Evolutionary conservation across 2,797 vertebrate species (phyloP).

Genomic region (Heterohyrax brucei): DNA sequence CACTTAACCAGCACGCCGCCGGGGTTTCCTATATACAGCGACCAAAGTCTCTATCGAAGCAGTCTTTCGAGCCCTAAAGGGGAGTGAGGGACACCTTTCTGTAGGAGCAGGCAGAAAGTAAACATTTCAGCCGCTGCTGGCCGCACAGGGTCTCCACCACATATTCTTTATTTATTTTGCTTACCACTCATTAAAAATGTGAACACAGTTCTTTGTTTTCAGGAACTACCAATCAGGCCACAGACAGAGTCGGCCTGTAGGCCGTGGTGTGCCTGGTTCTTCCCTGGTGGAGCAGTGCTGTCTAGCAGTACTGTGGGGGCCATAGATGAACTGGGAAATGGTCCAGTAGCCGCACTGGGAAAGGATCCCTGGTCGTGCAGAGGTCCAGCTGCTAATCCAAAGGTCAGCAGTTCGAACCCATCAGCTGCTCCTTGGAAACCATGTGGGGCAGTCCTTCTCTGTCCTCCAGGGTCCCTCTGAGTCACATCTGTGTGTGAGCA

Average conservation of each 20-base stretch:
- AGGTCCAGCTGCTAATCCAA: not conserved
- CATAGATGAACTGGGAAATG: not conserved
- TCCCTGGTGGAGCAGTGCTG: not conserved
- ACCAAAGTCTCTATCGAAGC: not conserved
- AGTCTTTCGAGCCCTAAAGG: not conserved
- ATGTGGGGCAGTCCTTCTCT: too few relatives aligned
- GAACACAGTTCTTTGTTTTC: conserved; percentile 27
- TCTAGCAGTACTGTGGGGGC: not conserved
- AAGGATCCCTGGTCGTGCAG: too few relatives aligned
- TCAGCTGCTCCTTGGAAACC: not conserved
- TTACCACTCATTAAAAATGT: conserved; percentile 27
- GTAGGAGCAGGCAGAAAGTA: not conserved
- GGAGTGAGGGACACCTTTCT: not conserved
- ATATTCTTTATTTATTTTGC: not conserved
- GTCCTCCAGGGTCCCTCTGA: too few relatives aligned
- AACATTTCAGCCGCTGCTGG: not conserved
- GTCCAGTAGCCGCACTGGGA: not conserved
- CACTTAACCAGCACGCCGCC: too few relatives aligned
- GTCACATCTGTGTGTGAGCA: too few relatives aligned
- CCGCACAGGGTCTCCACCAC: not conserved
- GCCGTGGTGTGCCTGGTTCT: not conserved
- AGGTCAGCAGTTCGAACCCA: not conserved
- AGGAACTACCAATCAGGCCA: not conserved
- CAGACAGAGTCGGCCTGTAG: not conserved
- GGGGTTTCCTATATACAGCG: too few relatives aligned